A percentile compares a stretch with the other conserved stretches of the same genome.
These are phyloP conservation scores for Dynastes grantii DNA, from an alignment of 2,888 invertebrate genomes.

Conservation along the genomic window DNA sequence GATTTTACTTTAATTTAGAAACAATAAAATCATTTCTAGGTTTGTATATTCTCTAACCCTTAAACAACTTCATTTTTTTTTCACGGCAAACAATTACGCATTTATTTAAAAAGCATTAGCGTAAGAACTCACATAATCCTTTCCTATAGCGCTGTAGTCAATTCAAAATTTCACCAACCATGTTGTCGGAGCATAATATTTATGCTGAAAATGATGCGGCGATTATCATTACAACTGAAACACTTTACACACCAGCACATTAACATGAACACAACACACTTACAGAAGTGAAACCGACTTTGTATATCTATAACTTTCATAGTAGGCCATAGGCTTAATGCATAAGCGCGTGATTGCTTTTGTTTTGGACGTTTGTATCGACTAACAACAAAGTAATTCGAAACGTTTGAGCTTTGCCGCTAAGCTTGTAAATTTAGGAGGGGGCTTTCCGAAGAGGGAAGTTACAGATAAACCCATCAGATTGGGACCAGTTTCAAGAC, in stretches of 20 bases:
- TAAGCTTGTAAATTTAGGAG: conserved; percentile 51
- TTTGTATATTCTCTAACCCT: no score
- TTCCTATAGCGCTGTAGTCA: not conserved
- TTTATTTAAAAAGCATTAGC: not conserved
- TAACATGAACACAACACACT: conserved; percentile 41
- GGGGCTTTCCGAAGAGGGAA: conserved; percentile 57
- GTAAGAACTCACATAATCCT: conserved; percentile 18
- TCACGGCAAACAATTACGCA: no score
- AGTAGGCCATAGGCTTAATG: conserved; percentile 43
- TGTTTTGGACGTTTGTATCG: conserved; percentile 51
- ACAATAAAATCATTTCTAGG: no score
- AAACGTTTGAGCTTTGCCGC: conserved; percentile 64
- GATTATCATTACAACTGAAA: conserved; percentile 29
- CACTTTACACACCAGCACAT: conserved; percentile 33
- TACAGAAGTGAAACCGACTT: conserved; percentile 33
- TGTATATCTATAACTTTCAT: conserved; percentile 35
- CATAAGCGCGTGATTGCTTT: conserved; percentile 50
- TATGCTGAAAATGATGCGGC: not conserved
- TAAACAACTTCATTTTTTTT: no score
- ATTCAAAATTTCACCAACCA: not conserved
- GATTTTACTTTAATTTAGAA: no score
- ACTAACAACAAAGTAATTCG: conserved; percentile 64
- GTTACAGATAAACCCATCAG: conserved; percentile 59
- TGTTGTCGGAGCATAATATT: conserved; percentile 15
- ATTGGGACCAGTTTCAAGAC: conserved; percentile 64